Evolutionary conservation across 2,113 vertebrate genomes (phyloP), one percentile per base, ranked within the genome.

Genomic region (Todiramphus saurophagus): DNA sequence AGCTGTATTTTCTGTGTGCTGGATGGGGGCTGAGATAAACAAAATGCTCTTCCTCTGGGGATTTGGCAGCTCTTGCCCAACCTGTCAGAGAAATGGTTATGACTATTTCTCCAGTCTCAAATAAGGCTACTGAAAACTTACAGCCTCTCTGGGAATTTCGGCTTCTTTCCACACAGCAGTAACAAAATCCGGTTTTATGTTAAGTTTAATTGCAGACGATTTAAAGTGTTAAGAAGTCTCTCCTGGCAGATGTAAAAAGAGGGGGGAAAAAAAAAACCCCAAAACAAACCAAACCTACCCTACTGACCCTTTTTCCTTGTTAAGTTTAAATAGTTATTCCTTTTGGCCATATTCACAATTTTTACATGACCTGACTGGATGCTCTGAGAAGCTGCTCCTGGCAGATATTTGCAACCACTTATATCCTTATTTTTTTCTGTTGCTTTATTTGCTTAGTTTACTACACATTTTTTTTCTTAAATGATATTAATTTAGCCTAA

Each of bases 101-200:
- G 97, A 97, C 96, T 98, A 35, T 96, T 97, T 92, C 82, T 96
- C 66, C 20, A 25, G 66, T 91, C 48, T 94, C 92, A 94, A 66
- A 94, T 58, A 70, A 80, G 87, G 93, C 96, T 94, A 97, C 81
- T 98, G 98, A 98, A 98, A 98, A 98, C 96, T 97, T 97, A 98
- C 97, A 97, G 92, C 72, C 96, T 98, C 97, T 96, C 69, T 83
- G 97, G 98, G 98, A 98, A 98, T 98, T 98, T 94, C 76, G 5
- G 67, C 97, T 97, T 97, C 90, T 97, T 98, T 98, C 91, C 90
- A 76, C 2, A 6, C 51, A 82, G 94, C 63, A 80, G 68, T 96
- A 97, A 97, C 80, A 94, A 96, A 98, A 97, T 94, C 89, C 0
- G 9, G 53, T 95, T 98, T 96, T 58, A 73, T 94, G 59, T 86